phyloP scores from a whole-genome alignment of 2,797 vertebrate species.

The Pantherophis vulpinus region DNA sequence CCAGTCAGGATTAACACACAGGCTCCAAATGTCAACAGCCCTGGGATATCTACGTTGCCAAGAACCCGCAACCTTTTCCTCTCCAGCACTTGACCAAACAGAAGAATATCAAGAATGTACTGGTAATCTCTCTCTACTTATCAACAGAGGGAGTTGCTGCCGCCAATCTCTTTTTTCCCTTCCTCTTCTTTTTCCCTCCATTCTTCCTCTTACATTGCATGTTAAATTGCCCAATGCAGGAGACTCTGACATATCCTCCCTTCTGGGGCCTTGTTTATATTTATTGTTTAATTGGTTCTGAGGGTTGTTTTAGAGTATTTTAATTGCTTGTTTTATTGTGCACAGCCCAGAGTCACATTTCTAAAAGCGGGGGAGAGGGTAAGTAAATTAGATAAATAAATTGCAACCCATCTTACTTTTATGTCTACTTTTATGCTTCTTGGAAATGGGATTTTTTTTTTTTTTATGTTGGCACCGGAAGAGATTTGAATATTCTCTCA shows the following conservation, averaged over 20 bases:
- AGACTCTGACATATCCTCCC: background rate
- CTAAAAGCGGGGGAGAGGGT: background rate
- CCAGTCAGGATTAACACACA: background rate
- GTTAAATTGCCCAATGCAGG: background rate
- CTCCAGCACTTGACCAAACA: background rate
- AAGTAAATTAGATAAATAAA: background rate
- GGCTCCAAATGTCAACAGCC: background rate
- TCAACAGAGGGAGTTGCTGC: background rate
- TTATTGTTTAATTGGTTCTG: background rate
- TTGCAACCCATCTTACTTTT: background rate
- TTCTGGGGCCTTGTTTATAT: background rate
- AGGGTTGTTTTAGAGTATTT: background rate
- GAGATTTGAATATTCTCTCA: background rate
- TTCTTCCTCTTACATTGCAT: background rate
- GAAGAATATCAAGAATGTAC: background rate
- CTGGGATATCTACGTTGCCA: background rate
- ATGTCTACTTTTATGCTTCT: background rate
- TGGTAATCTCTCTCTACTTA: no score
- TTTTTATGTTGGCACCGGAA: background rate
- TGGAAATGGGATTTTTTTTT: background rate
- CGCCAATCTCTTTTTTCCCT: background rate
- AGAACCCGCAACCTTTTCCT: background rate
- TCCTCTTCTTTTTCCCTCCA: background rate
- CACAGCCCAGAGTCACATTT: background rate
- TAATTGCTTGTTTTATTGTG: background rate